Base-by-base conservation (phyloP, 23 tunicate genomes). In the Trididemnum miniatum region DNA sequence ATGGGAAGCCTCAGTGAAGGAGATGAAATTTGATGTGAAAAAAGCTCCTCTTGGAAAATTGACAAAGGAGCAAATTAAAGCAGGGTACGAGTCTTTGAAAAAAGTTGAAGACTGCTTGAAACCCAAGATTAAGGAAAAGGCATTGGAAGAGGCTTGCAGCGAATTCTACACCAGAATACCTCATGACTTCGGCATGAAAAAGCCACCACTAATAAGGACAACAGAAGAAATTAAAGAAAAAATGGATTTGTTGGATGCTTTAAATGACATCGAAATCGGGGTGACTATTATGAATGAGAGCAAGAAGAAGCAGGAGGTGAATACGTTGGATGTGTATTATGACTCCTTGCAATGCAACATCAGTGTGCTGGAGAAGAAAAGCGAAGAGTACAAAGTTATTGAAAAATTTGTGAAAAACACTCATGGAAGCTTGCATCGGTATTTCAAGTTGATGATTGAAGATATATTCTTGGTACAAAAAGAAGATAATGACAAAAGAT, bases 111-210 rank as follows among this genome's bases (percentile, higher is more conserved):
- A 72, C 25, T 80, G 78, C 71, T 15, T 90, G 3, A 71, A 71
- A 57, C 33, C 34, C 4, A 71, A 50, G 24, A 31, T 50, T 27
- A 40, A 23, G 35, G 86, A 71, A 34, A 36, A 40, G 27, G 71
- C 65, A 24, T 44, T 92, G 65, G 65, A 51, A 37, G 90, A 86
- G 2, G 96, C 96, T 1, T 91, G 96, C 72, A 92, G 92, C 65
- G 83, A 92, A 71, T 92, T 92, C 77, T 92, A 92, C 77, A 92
- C 97, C 2, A 71, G 63, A 54, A 79, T 92, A 71, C 97, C 97
- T 26, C 97, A 92, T 72, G 97, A 92, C 60, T 92, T 92, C 72
- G 97, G 97, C 20, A 92, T 92, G 97, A 92, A 83, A 83, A 32
- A 71, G 35, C 97, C 97, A 30, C 85, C 97, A 4, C 35, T 92